Evolutionary conservation across 1,140 invertebrate genomes (phyloP).

Genomic region (Phenacoccus solenopsis): DNA sequence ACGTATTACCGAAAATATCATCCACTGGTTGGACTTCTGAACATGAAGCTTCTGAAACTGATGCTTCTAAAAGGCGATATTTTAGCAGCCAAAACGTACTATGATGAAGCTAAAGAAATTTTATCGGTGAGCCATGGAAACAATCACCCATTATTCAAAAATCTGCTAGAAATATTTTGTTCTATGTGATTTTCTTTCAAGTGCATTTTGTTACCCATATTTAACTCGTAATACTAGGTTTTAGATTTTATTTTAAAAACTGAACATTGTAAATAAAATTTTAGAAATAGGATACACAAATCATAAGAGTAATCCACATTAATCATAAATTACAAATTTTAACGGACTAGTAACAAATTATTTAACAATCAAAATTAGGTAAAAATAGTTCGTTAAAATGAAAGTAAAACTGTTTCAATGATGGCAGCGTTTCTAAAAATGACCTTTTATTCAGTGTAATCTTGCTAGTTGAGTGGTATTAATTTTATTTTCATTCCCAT

Average conservation of each 20-base stretch:
- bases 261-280: not conserved
- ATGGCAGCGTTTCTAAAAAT: not conserved
- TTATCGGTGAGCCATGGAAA: conserved; percentile 55
- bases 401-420: no score
- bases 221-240: not conserved
- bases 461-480: not conserved
- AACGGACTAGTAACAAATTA: not conserved
- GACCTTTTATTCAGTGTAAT: conserved; percentile 45
- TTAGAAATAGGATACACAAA: not conserved
- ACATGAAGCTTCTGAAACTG: conserved; percentile 60
- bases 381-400: not conserved
- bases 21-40: conserved; percentile 52
- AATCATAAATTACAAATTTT: not conserved
- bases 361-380: not conserved
- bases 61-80: conserved; percentile 43
- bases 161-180: not conserved
- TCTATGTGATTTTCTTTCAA: no score
- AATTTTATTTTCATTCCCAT: not conserved
- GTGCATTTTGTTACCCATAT: no score
- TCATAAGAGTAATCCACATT: not conserved
- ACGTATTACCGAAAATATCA: conserved; percentile 56
- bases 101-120: conserved; percentile 47
- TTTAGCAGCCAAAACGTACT: conserved; percentile 39
- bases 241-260: not conserved
- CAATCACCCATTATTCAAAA: conserved; percentile 43